These are phyloP conservation scores for Tauraco hartlaubi DNA, from an alignment of 2,797 vertebrate species.

Conservation along the genomic window DNA sequence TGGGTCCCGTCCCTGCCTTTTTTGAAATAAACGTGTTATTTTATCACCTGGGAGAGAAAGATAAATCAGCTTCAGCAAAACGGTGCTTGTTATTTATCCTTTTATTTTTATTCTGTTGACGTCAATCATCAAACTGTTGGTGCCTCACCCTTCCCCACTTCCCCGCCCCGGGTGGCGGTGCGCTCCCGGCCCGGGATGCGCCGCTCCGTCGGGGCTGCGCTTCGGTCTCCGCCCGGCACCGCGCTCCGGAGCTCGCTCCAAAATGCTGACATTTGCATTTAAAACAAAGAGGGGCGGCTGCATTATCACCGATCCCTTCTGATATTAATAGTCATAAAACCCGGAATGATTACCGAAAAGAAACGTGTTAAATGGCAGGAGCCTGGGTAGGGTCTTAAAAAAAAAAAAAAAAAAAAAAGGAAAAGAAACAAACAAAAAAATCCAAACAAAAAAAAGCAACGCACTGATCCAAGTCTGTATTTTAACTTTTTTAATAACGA, in stretches of 20 bases:
- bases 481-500: conserved; percentile 99
- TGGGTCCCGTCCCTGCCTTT: not conserved
- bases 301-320: not conserved
- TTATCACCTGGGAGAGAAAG: not conserved
- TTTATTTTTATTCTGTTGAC: not conserved
- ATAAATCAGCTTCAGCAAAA: not conserved
- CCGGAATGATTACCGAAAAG: conserved; percentile 67
- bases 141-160: not conserved
- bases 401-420: not conserved
- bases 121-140: not conserved
- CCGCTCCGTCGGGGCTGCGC: not conserved
- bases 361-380: conserved; percentile 75
- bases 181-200: not conserved
- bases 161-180: not conserved
- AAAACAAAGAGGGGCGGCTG: conserved; percentile 1
- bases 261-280: conserved; percentile 23
- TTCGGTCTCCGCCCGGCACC: not conserved
- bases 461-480: conserved; percentile 86
- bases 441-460: conserved; percentile 67
- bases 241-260: not conserved
- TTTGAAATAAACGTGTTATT: not conserved
- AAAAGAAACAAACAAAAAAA: not conserved
- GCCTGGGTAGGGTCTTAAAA: conserved; percentile 43
- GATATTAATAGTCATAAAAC: conserved; percentile 75
- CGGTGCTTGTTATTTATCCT: not conserved